These are phyloP conservation scores for Archegozetes longisetosus DNA, from an alignment of 1,140 invertebrate genomes.

Conservation along the genomic window DNA sequence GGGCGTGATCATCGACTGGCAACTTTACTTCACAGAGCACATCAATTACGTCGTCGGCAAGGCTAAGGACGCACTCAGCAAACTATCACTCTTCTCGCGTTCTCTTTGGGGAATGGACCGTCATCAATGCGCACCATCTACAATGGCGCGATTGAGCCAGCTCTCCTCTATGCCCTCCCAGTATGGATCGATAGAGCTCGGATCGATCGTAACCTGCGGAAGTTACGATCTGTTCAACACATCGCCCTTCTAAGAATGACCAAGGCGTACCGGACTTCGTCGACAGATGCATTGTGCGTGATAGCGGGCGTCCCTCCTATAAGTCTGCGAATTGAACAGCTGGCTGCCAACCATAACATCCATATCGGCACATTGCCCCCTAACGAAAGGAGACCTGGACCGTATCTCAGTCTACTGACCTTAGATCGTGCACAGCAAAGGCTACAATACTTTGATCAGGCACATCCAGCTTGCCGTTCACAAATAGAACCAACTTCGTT, in stretches of 20 bases:
- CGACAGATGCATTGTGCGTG: background rate
- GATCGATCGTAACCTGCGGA: background rate
- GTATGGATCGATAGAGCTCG: background rate
- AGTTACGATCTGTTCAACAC: background rate
- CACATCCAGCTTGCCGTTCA: too few relatives aligned
- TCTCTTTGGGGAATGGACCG: background rate
- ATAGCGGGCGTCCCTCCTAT: background rate
- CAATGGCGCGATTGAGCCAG: background rate
- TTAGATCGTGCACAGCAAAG: too few relatives aligned
- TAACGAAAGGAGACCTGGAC: too few relatives aligned
- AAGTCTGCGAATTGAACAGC: background rate
- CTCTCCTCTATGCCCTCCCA: background rate
- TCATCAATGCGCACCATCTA: background rate
- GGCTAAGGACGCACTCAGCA: background rate
- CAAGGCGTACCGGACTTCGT: background rate
- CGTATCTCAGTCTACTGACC: too few relatives aligned
- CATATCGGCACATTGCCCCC: too few relatives aligned
- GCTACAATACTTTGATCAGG: too few relatives aligned
- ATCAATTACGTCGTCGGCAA: background rate
- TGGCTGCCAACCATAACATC: too few relatives aligned
- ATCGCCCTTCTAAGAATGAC: background rate
- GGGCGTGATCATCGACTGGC: background rate
- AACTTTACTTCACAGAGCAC: background rate
- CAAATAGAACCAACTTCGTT: too few relatives aligned
- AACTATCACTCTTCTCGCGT: background rate